Conservation (phyloP, 1,140 invertebrate genomes). For the Drosophila ohnishii region DNA sequence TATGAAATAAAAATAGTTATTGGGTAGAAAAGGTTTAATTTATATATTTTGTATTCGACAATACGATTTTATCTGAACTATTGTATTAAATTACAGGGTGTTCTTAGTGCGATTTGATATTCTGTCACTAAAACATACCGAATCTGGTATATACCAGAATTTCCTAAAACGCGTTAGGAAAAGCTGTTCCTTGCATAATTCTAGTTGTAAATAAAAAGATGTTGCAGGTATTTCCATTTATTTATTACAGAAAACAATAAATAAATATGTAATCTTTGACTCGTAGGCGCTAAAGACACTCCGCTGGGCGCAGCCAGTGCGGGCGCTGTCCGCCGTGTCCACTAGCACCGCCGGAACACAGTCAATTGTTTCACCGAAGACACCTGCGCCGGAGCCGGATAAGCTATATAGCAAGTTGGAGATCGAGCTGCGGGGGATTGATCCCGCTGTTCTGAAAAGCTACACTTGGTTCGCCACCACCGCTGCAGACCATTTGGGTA, state of each 20-base stretch:
- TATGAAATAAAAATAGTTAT: too few species aligned
- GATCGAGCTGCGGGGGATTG: conserved; percentile 93
- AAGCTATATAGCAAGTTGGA: conserved; percentile 93
- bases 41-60: too few species aligned
- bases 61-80: background rate
- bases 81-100: conserved; percentile 1
- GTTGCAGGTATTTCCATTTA: conserved; percentile 52
- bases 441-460: conserved; percentile 93
- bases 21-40: too few species aligned
- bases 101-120: background rate
- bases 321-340: conserved; percentile 47
- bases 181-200: conserved; percentile 71
- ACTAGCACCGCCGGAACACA: conserved; percentile 1
- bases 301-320: conserved; percentile 37
- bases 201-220: conserved; percentile 56
- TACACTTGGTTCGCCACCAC: conserved; percentile 92
- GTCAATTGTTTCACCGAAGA: background rate
- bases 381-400: conserved; percentile 84
- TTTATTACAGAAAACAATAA: conserved; percentile 37
- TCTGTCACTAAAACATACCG: background rate
- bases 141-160: conserved; percentile 4
- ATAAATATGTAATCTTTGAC: background rate
- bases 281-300: conserved; percentile 41
- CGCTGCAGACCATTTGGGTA: conserved; percentile 90
- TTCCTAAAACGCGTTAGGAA: conserved; percentile 16